A percentile compares a stretch with the other conserved stretches of the same genome.
phyloP scores from a whole-genome alignment of 2,888 invertebrate species.

The Taphrorychus bicolor region DNA sequence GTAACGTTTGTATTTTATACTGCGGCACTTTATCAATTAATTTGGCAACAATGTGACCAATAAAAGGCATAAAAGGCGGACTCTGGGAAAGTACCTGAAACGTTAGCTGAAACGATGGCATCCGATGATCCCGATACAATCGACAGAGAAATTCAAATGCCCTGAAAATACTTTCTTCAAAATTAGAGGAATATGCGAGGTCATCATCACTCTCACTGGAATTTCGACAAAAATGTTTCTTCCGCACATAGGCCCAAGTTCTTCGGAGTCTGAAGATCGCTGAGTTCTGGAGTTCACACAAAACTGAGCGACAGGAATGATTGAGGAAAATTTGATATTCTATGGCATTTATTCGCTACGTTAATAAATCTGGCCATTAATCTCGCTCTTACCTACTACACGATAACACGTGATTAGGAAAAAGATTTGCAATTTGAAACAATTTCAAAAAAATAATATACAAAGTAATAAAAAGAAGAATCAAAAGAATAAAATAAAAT shows the following conservation, averaged over 20 bases:
- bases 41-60: conserved; percentile 60
- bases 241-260: conserved; percentile 63
- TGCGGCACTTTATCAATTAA: conserved; percentile 57
- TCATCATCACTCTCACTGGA: no score
- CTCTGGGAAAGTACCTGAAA: conserved; percentile 57
- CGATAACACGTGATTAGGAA: no score
- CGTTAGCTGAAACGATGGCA: conserved; percentile 57
- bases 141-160: conserved; percentile 61
- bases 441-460: no score
- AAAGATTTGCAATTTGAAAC: no score
- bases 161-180: no score
- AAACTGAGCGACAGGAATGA: conserved; percentile 63
- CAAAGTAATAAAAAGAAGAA: no score
- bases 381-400: conserved; percentile 62
- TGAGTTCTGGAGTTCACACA: conserved; percentile 63
- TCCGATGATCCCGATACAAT: conserved; percentile 59
- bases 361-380: conserved; percentile 64
- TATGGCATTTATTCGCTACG: conserved; percentile 63
- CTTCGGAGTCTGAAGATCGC: conserved; percentile 61
- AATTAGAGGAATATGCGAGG: no score
- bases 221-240: conserved; percentile 62
- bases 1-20: conserved; percentile 43
- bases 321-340: conserved; percentile 63
- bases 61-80: conserved; percentile 61
- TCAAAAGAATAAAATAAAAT: no score